Base-by-base conservation (phyloP, 2,888 invertebrate genomes). In the Chloroclystis v-ata region DNA sequence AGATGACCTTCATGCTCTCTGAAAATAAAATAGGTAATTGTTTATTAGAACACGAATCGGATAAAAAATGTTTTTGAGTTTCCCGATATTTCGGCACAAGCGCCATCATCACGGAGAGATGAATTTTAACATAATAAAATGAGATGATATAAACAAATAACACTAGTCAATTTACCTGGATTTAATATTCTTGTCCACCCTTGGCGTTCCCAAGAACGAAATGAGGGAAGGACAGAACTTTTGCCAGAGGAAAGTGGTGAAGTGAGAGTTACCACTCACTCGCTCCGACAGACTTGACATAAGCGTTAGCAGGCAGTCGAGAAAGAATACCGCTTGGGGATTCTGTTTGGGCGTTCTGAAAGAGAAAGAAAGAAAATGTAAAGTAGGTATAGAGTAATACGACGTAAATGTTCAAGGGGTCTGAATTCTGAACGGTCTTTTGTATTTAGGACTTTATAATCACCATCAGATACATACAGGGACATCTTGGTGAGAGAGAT, bases 181-280 rank as follows among this genome's bases (percentile, higher is more conserved):
- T 38, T 92, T 92, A 50, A 93, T 92, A 64, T 93, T 93, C 68
- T 93, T 94, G 63, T 95, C 95, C 51, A 95, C 92, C 41, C 95
- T 90, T 0, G 97, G 97, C 6, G 96, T 94, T 0, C 97, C 97
- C 1, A 97, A 89, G 48, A 97, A 93, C 0, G 95, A 94, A 45
- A 97, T 93, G 55, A 97, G 82, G 0, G 95, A 93, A 0, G 97
- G 97, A 65, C 97, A 97, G 67, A 97, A 94, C 65, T 96, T 94
- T 75, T 97, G 96, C 97, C 97, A 96, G 7, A 96, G 87, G 67
- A 96, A 95, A 2, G 95, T 94, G 1, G 95, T 95, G 69, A 96
- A 96, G 77, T 96, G 95, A 0, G 92, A 91, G 81, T 95, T 95
- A 1, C 92, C 92, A 63, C 94, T 94, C 6, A 95, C 95, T 59